Evolutionary conservation across 2,888 invertebrate species (phyloP), one percentile per base, ranked within the genome.

Genomic region (Eristalis intricaria): DNA sequence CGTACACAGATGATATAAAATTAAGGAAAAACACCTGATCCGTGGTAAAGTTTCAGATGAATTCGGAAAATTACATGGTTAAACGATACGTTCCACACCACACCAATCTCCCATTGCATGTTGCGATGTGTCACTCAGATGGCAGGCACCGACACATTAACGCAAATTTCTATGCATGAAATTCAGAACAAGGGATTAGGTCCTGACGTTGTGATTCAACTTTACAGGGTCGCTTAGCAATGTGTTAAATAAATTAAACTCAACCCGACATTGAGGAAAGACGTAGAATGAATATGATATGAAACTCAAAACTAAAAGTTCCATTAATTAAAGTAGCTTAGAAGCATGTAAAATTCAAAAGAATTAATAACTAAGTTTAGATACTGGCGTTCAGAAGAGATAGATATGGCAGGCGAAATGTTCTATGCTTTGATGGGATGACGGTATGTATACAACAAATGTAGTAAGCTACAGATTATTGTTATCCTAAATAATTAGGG

Each of bases 251-350:
- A 86, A 82, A 78, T 86, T 78, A 82, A 75, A 23, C 13, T 32
- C 74, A 66, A 50, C 61, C 71, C 71, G 68, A 73, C 82, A 74
- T 65, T 56, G 78, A 78, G 74, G 70, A 74, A 56, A 81, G 68
- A 86, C 82, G 69, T 74, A 77, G 50, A 77, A 82, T 82, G 77
- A 82, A 78, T 78, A 82, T 86, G 74, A 78, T 64, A 86, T 77
- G 74, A 82, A 74, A 82, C 64, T 86, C 69, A 77, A 86, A 86
- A 78, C 82, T 86, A 86, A 86, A 86, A 86, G 86, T 86, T 86
- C 78, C 86, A 86, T 86, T 86, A 86, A 86, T 86, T 86, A 86
- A 86, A 82, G 82, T 73, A 74, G 86, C 86, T 82, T 82, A 86
- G 78, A 78, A 82, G 65, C 82, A 86, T 86, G 86, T 74, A 82